Percentiles rank a stretch among this genome's conserved stretches.
These are phyloP conservation scores for Reinhardtius hippoglossoides DNA, from an alignment of 2,113 vertebrate species.

Conservation along the genomic window DNA sequence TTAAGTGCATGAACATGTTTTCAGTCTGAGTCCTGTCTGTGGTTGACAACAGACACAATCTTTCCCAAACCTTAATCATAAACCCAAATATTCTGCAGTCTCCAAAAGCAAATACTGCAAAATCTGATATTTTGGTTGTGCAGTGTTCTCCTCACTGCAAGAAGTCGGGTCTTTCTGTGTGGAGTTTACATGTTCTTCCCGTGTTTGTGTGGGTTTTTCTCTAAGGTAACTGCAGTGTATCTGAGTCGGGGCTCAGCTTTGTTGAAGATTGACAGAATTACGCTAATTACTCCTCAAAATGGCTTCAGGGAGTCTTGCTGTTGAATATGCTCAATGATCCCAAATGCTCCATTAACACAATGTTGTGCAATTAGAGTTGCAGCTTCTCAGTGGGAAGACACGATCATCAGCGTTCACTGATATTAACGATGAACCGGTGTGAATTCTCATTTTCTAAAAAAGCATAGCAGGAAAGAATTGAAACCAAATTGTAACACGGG, in stretches of 20 bases:
- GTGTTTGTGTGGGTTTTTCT: not conserved
- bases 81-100: not conserved
- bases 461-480: not conserved
- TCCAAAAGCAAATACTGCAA: not conserved
- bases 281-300: conserved; percentile 40
- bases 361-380: conserved; percentile 46
- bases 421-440: conserved; percentile 22
- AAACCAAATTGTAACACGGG: conserved; percentile 5
- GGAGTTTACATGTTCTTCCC: no score
- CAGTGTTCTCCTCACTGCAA: no score
- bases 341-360: conserved; percentile 39
- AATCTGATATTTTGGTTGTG: not conserved
- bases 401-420: conserved; percentile 4
- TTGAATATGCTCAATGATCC: conserved; percentile 44
- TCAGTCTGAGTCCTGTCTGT: not conserved
- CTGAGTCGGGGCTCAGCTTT: not conserved
- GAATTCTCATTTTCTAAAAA: conserved; percentile 26
- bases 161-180: no score
- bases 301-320: conserved; percentile 34
- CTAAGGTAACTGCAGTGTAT: not conserved
- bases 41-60: not conserved
- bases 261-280: conserved; percentile 31
- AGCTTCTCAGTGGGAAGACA: conserved; percentile 23
- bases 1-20: not conserved
- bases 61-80: no score